Conservation (phyloP, 1,140 invertebrate species). For the Carcinoscorpius rotundicauda region DNA sequence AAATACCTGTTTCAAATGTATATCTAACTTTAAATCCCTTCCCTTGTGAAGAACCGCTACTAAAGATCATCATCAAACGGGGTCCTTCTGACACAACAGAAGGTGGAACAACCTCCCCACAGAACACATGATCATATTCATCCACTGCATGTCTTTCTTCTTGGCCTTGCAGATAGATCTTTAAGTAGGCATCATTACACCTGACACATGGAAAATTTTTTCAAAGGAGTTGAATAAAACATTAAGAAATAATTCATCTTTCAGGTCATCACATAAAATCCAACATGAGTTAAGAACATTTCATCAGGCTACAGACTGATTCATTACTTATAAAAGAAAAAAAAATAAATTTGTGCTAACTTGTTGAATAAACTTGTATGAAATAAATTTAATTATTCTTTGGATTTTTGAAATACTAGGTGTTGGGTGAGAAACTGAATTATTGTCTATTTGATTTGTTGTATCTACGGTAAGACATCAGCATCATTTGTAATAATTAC, state of each 20-base stretch:
- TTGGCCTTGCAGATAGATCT: conserved; percentile 82
- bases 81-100: conserved; percentile 73
- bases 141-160: conserved; percentile 84
- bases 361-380: too few species aligned
- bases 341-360: too few species aligned
- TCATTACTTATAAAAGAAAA: too few species aligned
- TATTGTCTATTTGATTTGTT: too few species aligned
- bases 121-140: conserved; percentile 83
- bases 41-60: conserved; percentile 73
- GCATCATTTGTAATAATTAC: too few species aligned
- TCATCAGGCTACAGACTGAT: too few species aligned
- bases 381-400: too few species aligned
- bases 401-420: too few species aligned
- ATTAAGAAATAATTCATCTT: not conserved
- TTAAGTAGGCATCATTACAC: conserved; percentile 80
- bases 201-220: conserved; percentile 30
- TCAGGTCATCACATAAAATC: too few species aligned
- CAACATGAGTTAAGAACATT: too few species aligned
- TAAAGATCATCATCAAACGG: conserved; percentile 85
- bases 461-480: too few species aligned
- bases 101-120: conserved; percentile 51
- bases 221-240: not conserved
- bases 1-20: conserved; percentile 68
- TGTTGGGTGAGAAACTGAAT: too few species aligned
- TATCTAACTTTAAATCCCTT: conserved; percentile 83